Evolutionary conservation across 1,140 invertebrate species (phyloP).

Genomic region (roundworm (Caenorhabditis elegans)): DNA sequence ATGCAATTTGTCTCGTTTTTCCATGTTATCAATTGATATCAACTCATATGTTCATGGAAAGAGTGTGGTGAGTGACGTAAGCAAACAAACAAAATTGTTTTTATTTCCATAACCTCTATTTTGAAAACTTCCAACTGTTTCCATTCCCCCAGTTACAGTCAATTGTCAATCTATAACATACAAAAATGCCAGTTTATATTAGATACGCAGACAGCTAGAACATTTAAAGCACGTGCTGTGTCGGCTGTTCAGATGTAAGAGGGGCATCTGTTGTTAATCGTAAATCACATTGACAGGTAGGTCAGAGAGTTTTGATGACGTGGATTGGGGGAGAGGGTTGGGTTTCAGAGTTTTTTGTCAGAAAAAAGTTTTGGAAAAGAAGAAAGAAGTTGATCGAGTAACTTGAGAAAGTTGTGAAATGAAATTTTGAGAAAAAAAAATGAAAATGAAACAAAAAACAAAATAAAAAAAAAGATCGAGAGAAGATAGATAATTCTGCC

Average conservation of each 20-base stretch:
- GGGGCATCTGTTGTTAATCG: neutral
- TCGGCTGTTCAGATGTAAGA: neutral
- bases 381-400: neutral
- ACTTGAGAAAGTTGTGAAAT: neutral
- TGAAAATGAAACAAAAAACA: neutral
- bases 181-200: neutral
- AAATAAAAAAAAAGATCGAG: neutral
- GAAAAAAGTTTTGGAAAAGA: too few species aligned
- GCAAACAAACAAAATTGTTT: slow-evolving; percentile 2
- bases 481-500: neutral
- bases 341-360: too few species aligned
- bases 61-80: neutral
- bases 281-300: neutral
- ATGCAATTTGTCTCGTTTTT: too few species aligned
- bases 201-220: slow-evolving; percentile 19
- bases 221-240: neutral
- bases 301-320: neutral
- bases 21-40: neutral
- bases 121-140: too few species aligned
- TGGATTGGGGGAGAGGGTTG: neutral
- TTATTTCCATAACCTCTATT: neutral
- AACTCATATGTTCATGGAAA: neutral
- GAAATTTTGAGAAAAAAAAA: neutral
- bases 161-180: too few species aligned
- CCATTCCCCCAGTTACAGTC: too few species aligned